Evolutionary conservation across 2,888 invertebrate genomes (phyloP).

Genomic region (Troides helena): DNA sequence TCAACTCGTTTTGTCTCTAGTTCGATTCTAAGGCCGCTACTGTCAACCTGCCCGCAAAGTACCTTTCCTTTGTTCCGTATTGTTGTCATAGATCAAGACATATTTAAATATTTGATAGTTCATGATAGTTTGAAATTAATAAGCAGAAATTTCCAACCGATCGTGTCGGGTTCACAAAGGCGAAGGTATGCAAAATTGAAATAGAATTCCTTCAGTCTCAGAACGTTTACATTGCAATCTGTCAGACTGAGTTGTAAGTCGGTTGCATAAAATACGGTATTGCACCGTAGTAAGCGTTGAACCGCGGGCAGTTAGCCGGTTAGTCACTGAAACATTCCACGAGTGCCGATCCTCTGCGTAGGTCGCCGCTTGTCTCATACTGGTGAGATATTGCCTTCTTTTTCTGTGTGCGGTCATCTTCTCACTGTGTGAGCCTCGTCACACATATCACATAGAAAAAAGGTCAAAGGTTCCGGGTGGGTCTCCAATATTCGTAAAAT

Average conservation of each 20-base stretch:
- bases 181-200: conserved; percentile 10
- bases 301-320: conserved; percentile 56
- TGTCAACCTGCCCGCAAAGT: too few relatives aligned
- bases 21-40: too few relatives aligned
- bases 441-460: background rate
- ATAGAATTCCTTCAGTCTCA: conserved; percentile 27
- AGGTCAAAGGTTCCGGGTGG: background rate
- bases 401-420: conserved; percentile 5
- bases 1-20: too few relatives aligned
- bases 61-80: background rate
- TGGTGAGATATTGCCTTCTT: conserved; percentile 12
- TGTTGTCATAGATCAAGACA: background rate
- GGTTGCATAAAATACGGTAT: conserved; percentile 43
- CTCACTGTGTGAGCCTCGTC: background rate
- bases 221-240: conserved; percentile 38
- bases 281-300: conserved; percentile 44
- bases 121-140: background rate
- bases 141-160: background rate
- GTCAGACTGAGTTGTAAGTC: conserved; percentile 33
- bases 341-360: conserved; percentile 57
- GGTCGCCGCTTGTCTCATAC: conserved; percentile 34
- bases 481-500: too few relatives aligned
- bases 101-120: background rate
- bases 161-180: conserved; percentile 2
- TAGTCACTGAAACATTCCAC: conserved; percentile 74